Evolutionary conservation across 2,113 vertebrate species (phyloP), one percentile per base, ranked within the genome.

Genomic region (Takifugu bimaculatus): DNA sequence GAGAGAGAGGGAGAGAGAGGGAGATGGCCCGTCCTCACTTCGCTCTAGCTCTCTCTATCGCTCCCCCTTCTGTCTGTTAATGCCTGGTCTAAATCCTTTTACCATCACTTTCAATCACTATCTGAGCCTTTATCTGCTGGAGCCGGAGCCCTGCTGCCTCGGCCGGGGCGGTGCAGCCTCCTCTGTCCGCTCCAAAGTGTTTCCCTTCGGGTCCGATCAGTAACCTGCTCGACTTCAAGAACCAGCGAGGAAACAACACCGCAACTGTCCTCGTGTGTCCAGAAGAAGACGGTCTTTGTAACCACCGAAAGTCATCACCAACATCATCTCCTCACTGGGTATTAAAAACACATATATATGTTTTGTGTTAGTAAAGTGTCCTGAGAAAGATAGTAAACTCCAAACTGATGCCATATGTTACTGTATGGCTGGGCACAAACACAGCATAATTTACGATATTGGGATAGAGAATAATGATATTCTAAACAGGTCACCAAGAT

Each of bases 101-200:
- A 91, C 92, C 93, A 88, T 93, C 93, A 90, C 94, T 94, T 92
- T 92, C 93, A 93, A 92, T 92, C 93, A 91, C 93, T 90, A 93
- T 91, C 92, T 87, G 86, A 91, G 94, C 93, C 93, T 94, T 91
- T 93, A 93, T 94, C 92, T 91, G 85, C 73, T 71, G 45, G 53
- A 45, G 74, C 72, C 63, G 45, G 53, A 45, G 74, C 72, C 63
- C 91, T 83, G 88, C 85, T 90, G 70, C 88, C 90, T 90, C 91
- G 88, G 89, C 90, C 90, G 51, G 84, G 90, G 92, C 89, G 93
- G 92, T 92, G 94, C 92, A 94, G 93, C 94, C 93, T 93, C 92
- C 91, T 93, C 86, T 85, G 87, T 62, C 64, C 35, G 56, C 56
- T 65, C 60, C 63, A 50, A 79, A 65, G 81, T 84, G 86, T 86